Evolutionary conservation across 2,888 invertebrate genomes (phyloP).

Genomic region (Mythimna pallens): DNA sequence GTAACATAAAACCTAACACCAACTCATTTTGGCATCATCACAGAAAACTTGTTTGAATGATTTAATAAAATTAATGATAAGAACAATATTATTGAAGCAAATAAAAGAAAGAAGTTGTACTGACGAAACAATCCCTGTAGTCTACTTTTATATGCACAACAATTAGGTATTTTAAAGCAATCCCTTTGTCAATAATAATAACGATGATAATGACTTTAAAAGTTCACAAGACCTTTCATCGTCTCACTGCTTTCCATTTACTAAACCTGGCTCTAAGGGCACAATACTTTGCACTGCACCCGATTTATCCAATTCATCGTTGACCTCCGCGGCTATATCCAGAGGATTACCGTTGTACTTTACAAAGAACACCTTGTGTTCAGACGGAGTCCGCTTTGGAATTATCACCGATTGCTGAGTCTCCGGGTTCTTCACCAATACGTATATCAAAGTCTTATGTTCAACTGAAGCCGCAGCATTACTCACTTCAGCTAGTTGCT

Average conservation of each 20-base stretch:
- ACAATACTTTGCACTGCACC: slow-evolving; percentile 53
- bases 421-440: slow-evolving; percentile 93
- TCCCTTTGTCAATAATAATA: neutral
- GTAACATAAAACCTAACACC: neutral
- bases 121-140: neutral
- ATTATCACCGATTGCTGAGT: slow-evolving; percentile 80
- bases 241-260: slow-evolving; percentile 57
- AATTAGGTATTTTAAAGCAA: neutral
- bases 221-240: neutral
- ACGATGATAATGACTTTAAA: neutral
- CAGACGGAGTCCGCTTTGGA: slow-evolving; percentile 70
- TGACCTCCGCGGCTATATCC: slow-evolving; percentile 59
- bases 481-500: slow-evolving; percentile 91
- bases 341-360: slow-evolving; percentile 82
- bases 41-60: neutral
- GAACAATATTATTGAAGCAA: neutral
- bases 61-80: neutral
- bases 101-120: neutral
- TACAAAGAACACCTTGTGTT: slow-evolving; percentile 94
- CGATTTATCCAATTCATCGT: slow-evolving; percentile 52
- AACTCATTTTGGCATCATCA: neutral
- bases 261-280: slow-evolving; percentile 64
- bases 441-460: slow-evolving; percentile 94
- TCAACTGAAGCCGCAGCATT: slow-evolving; percentile 91
- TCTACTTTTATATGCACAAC: neutral